These are phyloP conservation scores for Melanostoma mellinum DNA, from an alignment of 2,888 invertebrate genomes.

Conservation along the genomic window DNA sequence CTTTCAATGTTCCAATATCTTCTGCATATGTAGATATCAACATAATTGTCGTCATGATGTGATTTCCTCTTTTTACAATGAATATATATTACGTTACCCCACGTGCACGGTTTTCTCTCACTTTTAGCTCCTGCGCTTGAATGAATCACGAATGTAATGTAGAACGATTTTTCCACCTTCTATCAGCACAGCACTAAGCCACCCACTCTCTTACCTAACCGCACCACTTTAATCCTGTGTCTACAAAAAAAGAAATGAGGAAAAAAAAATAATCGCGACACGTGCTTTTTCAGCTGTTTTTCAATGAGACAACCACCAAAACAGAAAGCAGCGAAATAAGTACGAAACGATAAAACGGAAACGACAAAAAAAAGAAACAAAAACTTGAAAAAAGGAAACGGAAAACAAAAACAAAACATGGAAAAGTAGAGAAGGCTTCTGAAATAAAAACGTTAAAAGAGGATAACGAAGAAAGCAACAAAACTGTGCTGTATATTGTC, in stretches of 20 bases:
- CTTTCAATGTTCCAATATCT: not conserved
- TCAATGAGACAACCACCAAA: constrained; percentile 67
- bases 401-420: constrained; percentile 45
- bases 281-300: constrained; percentile 73
- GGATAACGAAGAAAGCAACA: constrained; percentile 31
- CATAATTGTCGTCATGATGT: constrained; percentile 52
- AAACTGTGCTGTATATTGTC: constrained; percentile 29
- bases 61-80: constrained; percentile 40
- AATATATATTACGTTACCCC: constrained; percentile 23
- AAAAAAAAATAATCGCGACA: constrained; percentile 61
- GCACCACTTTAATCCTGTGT: constrained; percentile 68
- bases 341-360: constrained; percentile 23
- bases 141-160: constrained; percentile 50
- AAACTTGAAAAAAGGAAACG: constrained; percentile 28
- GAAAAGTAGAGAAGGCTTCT: constrained; percentile 24
- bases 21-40: not conserved
- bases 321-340: constrained; percentile 50
- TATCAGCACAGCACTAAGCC: not conserved
- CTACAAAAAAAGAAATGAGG: constrained; percentile 23
- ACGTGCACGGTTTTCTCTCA: constrained; percentile 10
- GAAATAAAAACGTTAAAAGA: constrained; percentile 30
- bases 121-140: constrained; percentile 55
- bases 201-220: constrained; percentile 38
- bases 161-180: constrained; percentile 13
- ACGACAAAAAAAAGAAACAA: constrained; percentile 7